A percentile compares a stretch with the other conserved stretches of the same genome.
Conservation (phyloP, 2,797 vertebrate genomes). For the Mormyrops attenuatus region DNA sequence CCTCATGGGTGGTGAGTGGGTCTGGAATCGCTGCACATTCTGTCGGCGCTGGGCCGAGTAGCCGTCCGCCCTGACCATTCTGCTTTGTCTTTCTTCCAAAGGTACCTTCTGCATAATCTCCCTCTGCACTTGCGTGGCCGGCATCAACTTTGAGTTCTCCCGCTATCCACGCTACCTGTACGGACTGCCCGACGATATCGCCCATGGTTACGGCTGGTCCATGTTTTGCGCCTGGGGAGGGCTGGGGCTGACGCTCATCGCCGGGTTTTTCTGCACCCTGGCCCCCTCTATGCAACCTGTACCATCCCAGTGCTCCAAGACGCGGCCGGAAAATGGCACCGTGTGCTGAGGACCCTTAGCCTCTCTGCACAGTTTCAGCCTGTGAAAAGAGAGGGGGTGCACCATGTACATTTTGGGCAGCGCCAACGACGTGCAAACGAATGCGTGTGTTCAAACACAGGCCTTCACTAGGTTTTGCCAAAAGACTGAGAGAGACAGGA, state of each 20-base stretch:
- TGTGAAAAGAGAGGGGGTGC: background rate
- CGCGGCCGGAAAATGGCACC: slow-evolving; percentile 78
- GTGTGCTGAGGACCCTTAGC: slow-evolving; percentile 66
- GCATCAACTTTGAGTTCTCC: slow-evolving; percentile 84
- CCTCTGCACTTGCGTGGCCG: slow-evolving; percentile 82
- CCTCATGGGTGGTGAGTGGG: slow-evolving; percentile 80
- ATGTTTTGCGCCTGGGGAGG: slow-evolving; percentile 68
- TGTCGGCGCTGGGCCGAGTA: background rate
- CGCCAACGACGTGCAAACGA: background rate
- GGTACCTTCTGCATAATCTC: slow-evolving; percentile 87
- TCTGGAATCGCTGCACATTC: background rate
- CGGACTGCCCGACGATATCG: slow-evolving; percentile 77
- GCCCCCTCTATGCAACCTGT: slow-evolving; percentile 80
- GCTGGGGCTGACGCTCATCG: slow-evolving; percentile 79
- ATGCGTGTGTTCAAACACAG: background rate
- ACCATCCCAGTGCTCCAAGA: slow-evolving; percentile 78
- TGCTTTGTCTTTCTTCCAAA: slow-evolving; percentile 27
- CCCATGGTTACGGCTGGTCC: slow-evolving; percentile 70
- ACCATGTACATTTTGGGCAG: slow-evolving; percentile 6
- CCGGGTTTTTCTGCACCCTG: slow-evolving; percentile 86
- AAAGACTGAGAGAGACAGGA: background rate
- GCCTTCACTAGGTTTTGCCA: background rate
- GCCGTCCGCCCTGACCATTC: background rate
- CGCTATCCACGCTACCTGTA: slow-evolving; percentile 80
- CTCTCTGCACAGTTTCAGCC: background rate